phyloP scores from a whole-genome alignment of 2,888 invertebrate genomes.

The Piscicola geometra region DNA sequence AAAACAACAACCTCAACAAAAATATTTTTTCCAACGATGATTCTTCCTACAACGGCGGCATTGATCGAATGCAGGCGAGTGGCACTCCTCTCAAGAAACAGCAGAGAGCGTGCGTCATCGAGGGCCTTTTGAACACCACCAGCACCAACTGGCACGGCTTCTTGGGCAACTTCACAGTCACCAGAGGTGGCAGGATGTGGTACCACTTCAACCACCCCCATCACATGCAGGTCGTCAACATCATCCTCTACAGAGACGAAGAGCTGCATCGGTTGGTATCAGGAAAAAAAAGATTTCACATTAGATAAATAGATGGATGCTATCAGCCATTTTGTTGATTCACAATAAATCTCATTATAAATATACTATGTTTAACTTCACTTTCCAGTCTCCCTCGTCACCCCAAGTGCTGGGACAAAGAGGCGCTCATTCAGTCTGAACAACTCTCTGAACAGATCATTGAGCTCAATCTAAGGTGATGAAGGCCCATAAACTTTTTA shows the following conservation, averaged over 20 bases:
- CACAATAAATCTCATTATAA: no score
- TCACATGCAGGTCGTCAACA: constrained; percentile 38
- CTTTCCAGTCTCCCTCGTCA: constrained; percentile 30
- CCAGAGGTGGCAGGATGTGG: constrained; percentile 38
- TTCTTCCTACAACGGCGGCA: background rate
- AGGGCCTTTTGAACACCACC: constrained; percentile 40
- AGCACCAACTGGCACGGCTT: constrained; percentile 41
- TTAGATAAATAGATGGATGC: no score
- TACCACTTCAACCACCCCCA: constrained; percentile 41
- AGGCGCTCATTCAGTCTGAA: constrained; percentile 37
- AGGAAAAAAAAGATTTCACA: no score
- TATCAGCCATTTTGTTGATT: no score
- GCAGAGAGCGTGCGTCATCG: constrained; percentile 36
- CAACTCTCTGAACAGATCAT: constrained; percentile 39
- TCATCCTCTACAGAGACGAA: constrained; percentile 40
- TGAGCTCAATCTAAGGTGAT: constrained; percentile 36
- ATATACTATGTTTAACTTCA: no score
- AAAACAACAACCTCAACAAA: no score
- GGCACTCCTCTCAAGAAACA: background rate
- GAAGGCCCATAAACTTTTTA: no score
- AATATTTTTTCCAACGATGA: no score
- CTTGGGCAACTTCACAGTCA: constrained; percentile 40
- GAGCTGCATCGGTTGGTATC: constrained; percentile 32
- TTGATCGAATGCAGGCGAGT: background rate
- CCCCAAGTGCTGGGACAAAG: constrained; percentile 40